Conservation (phyloP, 2,113 vertebrate species). For the Gnathonemus echidnorhynchus region DNA sequence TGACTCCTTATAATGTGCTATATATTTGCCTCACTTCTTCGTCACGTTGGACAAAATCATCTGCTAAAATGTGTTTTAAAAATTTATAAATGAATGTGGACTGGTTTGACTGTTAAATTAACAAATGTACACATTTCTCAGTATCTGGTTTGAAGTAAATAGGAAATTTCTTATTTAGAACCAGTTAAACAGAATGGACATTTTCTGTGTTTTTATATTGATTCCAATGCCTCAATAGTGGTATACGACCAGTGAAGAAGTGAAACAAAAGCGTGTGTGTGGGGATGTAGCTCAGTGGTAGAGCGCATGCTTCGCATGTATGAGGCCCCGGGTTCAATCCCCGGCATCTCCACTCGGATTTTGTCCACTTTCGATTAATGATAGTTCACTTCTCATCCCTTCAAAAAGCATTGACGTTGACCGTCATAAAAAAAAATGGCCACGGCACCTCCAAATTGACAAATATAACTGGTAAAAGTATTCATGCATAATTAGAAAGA, state of each 20-base stretch:
- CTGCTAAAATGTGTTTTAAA: neutral
- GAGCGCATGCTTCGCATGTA: constrained; percentile 77
- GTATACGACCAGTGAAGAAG: neutral
- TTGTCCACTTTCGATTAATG: neutral
- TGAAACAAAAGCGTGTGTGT: rapidly evolving
- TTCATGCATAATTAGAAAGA: too few species aligned
- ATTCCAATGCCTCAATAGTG: neutral
- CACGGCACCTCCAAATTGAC: too few species aligned
- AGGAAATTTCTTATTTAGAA: neutral
- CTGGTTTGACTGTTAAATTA: neutral
- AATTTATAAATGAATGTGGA: neutral
- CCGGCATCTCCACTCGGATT: constrained; percentile 63
- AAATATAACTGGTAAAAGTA: too few species aligned
- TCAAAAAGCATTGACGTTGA: neutral
- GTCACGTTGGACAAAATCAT: neutral
- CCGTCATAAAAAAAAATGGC: neutral
- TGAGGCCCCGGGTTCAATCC: constrained; percentile 76
- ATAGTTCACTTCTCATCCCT: neutral
- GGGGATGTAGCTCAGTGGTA: constrained; percentile 80
- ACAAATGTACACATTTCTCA: neutral
- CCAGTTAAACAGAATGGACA: neutral
- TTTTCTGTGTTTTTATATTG: neutral
- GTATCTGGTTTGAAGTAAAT: neutral
- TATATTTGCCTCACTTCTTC: neutral
- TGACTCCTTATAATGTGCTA: neutral